Percentiles rank a stretch among this genome's conserved stretches.
These are phyloP conservation scores for Drosophila repleta DNA, from an alignment of 1,140 invertebrate genomes.

Conservation along the genomic window DNA sequence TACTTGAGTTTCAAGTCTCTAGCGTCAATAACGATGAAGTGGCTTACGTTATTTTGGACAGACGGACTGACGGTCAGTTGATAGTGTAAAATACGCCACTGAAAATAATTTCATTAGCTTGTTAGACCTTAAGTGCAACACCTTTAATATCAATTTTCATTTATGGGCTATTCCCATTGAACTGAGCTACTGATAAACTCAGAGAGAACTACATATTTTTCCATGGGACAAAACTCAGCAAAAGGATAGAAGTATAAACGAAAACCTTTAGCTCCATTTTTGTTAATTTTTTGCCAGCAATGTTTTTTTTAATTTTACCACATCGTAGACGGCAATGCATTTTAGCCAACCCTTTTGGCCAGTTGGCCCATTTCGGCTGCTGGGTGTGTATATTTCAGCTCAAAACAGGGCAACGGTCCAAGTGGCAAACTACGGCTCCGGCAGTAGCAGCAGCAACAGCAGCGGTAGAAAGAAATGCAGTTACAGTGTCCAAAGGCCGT, in stretches of 20 bases:
- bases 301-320: constrained; percentile 74
- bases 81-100: no score
- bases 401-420: constrained; percentile 72
- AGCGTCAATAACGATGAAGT: no score
- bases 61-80: no score
- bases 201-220: constrained; percentile 1
- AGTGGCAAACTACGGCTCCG: constrained; percentile 21
- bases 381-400: constrained; percentile 36
- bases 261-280: constrained; percentile 65
- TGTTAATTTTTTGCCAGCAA: constrained; percentile 68
- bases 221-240: background rate
- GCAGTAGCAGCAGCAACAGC: constrained; percentile 39
- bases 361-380: constrained; percentile 25
- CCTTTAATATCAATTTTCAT: constrained; percentile 67
- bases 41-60: no score
- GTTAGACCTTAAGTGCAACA: constrained; percentile 21
- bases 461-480: constrained; percentile 73
- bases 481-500: constrained; percentile 81
- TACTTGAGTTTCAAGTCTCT: no score
- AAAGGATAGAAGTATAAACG: background rate
- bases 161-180: constrained; percentile 60
- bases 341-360: constrained; percentile 43
- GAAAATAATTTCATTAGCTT: constrained; percentile 15
- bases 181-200: constrained; percentile 42
- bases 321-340: constrained; percentile 45